Conservation (phyloP, 2,797 vertebrate genomes). For the Pitangus sulphuratus region DNA sequence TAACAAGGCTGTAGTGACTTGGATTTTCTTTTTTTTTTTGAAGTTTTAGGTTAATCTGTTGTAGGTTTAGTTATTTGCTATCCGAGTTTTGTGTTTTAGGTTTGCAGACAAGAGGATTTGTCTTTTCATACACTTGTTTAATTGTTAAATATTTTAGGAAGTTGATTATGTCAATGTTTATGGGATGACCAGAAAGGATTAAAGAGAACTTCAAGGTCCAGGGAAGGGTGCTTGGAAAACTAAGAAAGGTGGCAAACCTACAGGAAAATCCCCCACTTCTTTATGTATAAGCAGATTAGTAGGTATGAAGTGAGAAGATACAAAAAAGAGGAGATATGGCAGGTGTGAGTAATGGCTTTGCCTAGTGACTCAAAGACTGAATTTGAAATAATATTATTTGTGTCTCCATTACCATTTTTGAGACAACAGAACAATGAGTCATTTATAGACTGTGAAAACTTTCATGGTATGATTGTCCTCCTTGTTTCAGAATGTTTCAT, state of each 20-base stretch:
- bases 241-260: neutral
- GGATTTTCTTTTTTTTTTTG: neutral
- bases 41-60: neutral
- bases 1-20: neutral
- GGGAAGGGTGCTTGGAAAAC: neutral
- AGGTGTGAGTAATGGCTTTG: neutral
- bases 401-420: neutral
- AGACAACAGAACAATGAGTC: neutral
- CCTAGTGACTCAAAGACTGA: neutral
- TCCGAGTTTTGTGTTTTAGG: neutral
- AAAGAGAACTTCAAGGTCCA: neutral
- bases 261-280: neutral
- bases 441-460: neutral
- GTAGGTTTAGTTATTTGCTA: neutral
- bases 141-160: neutral
- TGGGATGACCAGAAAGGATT: neutral
- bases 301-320: neutral
- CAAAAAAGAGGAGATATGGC: neutral
- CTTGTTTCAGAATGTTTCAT: neutral
- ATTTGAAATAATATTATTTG: neutral
- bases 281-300: neutral
- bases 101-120: neutral
- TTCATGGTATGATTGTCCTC: neutral
- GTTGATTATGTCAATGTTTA: neutral
- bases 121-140: neutral